Base-by-base conservation (phyloP, 2,113 vertebrate genomes). In the Hystrix brachyura region DNA sequence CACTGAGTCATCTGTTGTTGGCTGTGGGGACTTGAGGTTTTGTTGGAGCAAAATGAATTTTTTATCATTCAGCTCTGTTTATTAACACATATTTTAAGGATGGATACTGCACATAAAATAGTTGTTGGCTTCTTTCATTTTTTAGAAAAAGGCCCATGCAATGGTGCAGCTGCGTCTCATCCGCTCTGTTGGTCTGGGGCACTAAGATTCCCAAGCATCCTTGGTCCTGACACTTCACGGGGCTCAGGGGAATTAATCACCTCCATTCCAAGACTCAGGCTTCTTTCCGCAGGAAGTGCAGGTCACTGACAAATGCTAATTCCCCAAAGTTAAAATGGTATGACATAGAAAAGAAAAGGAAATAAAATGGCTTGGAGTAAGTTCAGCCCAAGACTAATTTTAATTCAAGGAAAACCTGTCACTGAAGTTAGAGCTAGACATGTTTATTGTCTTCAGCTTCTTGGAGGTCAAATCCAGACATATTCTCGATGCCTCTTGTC, bases 311-410 rank as follows among this genome's bases (percentile, higher is more conserved):
- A 60, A 92, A 92, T 88, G 71, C 34, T 72, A 29, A 71, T 92
- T 90, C 34, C 62, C 80, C 32, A 62, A 62, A 55, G 79, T 79
- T 60, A n/a, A 85, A 96, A 71, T n/a, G 64, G 71, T 81, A 4
- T 48, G 78, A 60, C 29, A 29, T 76, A 85, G 65, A 65, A 94
- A 85, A 25, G 38, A 83, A 95, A 96, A 83, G 72, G n/a, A 92
- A 92, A 87, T 82, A 80, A 91, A 95, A 93, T 96, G 53, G 62
- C 87, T 94, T 80, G 46, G 64, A 85, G n/a, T 60, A 87, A 87
- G 19, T 96, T 92, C 64, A 88, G 11, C 29, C 27, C 72, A 62
- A 82, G 55, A 21, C 53, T 88, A 90, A 96, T 71, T 95, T 95
- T 48, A 43, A 72, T 80, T 83, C 83, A 88, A 38, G 11, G 64